Evolutionary conservation across 2,797 vertebrate species (phyloP).

Genomic region (Knipowitschia caucasica): DNA sequence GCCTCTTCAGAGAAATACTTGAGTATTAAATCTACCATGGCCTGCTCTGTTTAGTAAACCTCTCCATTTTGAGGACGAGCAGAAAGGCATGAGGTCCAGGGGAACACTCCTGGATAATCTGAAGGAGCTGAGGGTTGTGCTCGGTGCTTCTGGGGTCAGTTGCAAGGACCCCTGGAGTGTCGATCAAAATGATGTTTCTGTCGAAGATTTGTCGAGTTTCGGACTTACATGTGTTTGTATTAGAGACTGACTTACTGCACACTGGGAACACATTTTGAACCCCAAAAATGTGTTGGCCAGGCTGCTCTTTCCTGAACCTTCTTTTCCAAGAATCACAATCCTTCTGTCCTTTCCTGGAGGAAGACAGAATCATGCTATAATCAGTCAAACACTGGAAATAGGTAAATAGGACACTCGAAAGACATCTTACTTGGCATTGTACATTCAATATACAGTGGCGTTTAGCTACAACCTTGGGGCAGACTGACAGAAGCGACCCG

Average conservation of each 20-base stretch:
- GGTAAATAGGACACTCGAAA: too few species aligned
- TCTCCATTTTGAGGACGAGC: conserved; percentile 5
- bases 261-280: background rate
- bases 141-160: background rate
- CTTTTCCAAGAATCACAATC: background rate
- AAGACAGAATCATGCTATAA: background rate
- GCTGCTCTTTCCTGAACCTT: background rate
- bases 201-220: background rate
- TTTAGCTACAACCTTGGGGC: too few species aligned
- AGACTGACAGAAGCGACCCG: too few species aligned
- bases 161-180: conserved; percentile 24
- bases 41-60: conserved; percentile 1
- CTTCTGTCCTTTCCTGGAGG: background rate
- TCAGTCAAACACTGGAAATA: too few species aligned
- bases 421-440: too few species aligned
- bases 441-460: too few species aligned
- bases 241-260: background rate
- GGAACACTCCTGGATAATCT: background rate
- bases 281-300: background rate
- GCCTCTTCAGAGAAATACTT: conserved; percentile 5
- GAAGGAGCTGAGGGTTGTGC: background rate
- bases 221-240: background rate
- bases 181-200: background rate
- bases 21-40: background rate
- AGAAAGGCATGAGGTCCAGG: conserved; percentile 13